These are phyloP conservation scores for Neosilurus hyrtlii DNA, from an alignment of 2,797 vertebrate species.

Conservation along the genomic window DNA sequence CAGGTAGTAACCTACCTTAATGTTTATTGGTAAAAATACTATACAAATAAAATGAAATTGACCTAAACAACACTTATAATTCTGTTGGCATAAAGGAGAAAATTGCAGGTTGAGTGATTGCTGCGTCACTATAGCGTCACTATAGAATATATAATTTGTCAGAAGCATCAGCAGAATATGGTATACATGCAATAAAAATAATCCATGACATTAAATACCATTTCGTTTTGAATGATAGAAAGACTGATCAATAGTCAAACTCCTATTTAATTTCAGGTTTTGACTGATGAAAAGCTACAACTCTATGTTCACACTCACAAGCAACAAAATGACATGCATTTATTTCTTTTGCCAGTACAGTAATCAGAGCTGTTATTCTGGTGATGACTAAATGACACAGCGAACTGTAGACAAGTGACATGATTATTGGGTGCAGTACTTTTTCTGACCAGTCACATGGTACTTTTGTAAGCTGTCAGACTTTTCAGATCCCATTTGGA, in stretches of 20 bases:
- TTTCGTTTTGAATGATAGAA: neutral
- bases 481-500: neutral
- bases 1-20: too few relatives aligned
- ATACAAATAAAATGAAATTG: neutral
- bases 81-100: neutral
- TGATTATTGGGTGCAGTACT: neutral
- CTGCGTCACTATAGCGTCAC: too few relatives aligned
- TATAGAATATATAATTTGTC: neutral
- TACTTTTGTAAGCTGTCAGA: neutral
- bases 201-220: too few relatives aligned
- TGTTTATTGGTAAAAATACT: neutral
- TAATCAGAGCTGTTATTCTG: constrained; percentile 11
- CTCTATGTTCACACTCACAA: neutral
- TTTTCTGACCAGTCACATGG: neutral
- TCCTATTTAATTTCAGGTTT: neutral
- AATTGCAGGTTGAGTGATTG: neutral
- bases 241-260: neutral
- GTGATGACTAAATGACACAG: constrained; percentile 9
- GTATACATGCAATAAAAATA: too few relatives aligned
- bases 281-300: neutral
- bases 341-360: neutral
- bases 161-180: neutral
- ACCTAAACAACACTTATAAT: neutral
- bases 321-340: neutral
- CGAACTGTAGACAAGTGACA: neutral